A percentile compares a stretch with the other conserved stretches of the same genome.
These are phyloP conservation scores for Coccyzus lansbergi DNA, from an alignment of 2,797 vertebrate species.

Conservation along the genomic window DNA sequence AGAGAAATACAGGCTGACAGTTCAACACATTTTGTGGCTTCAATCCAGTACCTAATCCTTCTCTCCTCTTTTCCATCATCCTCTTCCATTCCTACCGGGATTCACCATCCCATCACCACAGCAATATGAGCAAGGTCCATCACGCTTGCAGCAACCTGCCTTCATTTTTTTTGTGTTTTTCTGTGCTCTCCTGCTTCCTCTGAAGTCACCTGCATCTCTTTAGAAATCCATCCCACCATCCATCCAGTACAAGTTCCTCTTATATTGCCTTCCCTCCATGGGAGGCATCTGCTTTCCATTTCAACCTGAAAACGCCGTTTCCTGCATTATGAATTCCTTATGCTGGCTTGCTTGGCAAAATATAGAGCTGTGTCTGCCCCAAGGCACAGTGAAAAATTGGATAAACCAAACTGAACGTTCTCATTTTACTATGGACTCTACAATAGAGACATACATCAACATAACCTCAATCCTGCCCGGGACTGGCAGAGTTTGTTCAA, in stretches of 20 bases:
- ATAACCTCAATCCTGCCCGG: background rate
- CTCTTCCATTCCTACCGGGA: background rate
- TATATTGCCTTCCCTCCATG: background rate
- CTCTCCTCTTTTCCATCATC: background rate
- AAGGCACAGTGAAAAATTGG: slow-evolving; percentile 36
- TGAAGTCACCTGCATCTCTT: background rate
- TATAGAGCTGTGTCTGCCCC: slow-evolving; percentile 2
- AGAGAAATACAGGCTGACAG: background rate
- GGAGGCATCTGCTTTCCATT: slow-evolving; percentile 61
- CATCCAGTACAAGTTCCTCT: background rate
- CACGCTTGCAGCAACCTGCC: background rate
- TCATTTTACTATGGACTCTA: background rate
- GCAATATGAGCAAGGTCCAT: background rate
- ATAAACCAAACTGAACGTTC: slow-evolving; percentile 15
- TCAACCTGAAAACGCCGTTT: slow-evolving; percentile 40
- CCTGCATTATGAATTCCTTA: slow-evolving; percentile 33
- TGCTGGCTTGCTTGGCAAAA: slow-evolving; percentile 44
- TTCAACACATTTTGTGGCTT: background rate
- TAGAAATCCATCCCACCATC: slow-evolving; percentile 1
- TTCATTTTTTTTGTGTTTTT: background rate
- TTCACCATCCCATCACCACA: background rate
- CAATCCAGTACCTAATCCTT: background rate
- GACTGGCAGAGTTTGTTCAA: slow-evolving; percentile 29
- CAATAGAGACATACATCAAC: slow-evolving; percentile 33
- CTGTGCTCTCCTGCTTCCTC: background rate